Base-by-base conservation (phyloP, 1,140 invertebrate species). In the Camponotus pennsylvanicus region DNA sequence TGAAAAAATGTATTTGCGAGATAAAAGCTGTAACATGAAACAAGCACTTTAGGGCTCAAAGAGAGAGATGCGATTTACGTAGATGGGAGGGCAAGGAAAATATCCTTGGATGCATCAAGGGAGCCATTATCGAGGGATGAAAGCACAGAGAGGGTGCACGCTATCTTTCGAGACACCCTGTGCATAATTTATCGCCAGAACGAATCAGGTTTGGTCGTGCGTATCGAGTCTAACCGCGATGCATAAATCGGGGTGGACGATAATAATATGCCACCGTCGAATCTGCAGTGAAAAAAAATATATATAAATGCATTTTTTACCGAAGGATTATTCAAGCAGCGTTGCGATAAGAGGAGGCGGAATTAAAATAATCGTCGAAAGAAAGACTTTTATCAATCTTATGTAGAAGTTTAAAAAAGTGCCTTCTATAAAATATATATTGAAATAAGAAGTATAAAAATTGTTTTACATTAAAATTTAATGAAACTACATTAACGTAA, bases 141-240 rank as follows among this genome's bases (percentile, higher is more conserved):
- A 86, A 82, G 87, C 77, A 88, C 61, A 75, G 55, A 21, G 79
- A 83, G 86, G 42, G 78, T 32, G 73, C 52, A n/a, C 40, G 61
- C 66, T 85, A 84, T 86, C 84, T 88, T 88, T 69, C 55, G 61
- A 85, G 78, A 82, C 79, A 86, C 86, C 77, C 75, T 49, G 89
- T 86, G 89, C 89, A 91, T 91, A 90, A 90, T 92, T 92, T 92
- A 91, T 92, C 86, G 69, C 55, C 13, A 37, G 83, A 80, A 64
- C 83, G 86, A 77, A 87, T 90, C 67, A 66, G 70, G 70, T 79
- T 90, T 76, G 73, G 45, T 55, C 82, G 67, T 82, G 89, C 89
- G 89, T 84, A 86, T 88, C 86, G 86, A 83, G 77, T 66, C 75
- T 59, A 76, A 66, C 45, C 75, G n/a, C n/a, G 45, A 57, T 69